Evolutionary conservation across 2,888 invertebrate genomes (phyloP).

Genomic region (Eurytoma adleriae): DNA sequence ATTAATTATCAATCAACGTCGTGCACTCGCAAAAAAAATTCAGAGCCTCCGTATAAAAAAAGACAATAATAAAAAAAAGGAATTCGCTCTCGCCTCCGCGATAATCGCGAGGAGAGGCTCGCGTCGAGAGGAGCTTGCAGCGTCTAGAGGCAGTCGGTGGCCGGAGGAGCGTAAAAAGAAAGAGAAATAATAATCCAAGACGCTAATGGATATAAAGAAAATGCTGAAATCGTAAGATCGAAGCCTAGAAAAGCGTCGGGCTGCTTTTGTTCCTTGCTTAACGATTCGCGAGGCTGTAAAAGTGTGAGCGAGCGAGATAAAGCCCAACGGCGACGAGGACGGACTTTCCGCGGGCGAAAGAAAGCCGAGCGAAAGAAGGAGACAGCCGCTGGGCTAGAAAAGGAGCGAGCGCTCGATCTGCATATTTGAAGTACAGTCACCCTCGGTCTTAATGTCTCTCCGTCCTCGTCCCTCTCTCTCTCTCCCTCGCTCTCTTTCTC

Average conservation of each 20-base stretch:
- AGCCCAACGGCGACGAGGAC: slow-evolving; percentile 48
- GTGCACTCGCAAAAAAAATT: slow-evolving; percentile 6
- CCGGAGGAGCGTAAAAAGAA: slow-evolving; percentile 41
- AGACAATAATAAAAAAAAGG: too few relatives aligned
- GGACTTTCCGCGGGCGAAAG: slow-evolving; percentile 10
- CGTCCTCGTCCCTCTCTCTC: slow-evolving; percentile 45
- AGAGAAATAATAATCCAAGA: slow-evolving; percentile 57
- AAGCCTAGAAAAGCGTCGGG: slow-evolving; percentile 55
- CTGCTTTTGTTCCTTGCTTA: slow-evolving; percentile 59
- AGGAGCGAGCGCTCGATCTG: slow-evolving; percentile 56
- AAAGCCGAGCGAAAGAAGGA: slow-evolving; percentile 21
- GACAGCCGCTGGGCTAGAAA: slow-evolving; percentile 30
- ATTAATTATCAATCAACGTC: slow-evolving; percentile 34
- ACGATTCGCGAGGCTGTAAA: slow-evolving; percentile 59
- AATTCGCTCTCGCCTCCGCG: not conserved
- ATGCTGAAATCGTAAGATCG: slow-evolving; percentile 58
- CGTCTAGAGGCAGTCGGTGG: not conserved
- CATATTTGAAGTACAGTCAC: slow-evolving; percentile 60
- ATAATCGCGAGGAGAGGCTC: slow-evolving; percentile 34
- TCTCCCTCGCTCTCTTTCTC: not conserved
- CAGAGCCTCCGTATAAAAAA: not conserved
- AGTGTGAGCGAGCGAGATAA: slow-evolving; percentile 55
- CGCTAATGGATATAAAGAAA: slow-evolving; percentile 56
- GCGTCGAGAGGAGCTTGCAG: slow-evolving; percentile 5
- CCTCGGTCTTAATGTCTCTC: slow-evolving; percentile 62